These are phyloP conservation scores for Lutjanus erythropterus DNA, from an alignment of 2,113 vertebrate genomes.

Conservation along the genomic window DNA sequence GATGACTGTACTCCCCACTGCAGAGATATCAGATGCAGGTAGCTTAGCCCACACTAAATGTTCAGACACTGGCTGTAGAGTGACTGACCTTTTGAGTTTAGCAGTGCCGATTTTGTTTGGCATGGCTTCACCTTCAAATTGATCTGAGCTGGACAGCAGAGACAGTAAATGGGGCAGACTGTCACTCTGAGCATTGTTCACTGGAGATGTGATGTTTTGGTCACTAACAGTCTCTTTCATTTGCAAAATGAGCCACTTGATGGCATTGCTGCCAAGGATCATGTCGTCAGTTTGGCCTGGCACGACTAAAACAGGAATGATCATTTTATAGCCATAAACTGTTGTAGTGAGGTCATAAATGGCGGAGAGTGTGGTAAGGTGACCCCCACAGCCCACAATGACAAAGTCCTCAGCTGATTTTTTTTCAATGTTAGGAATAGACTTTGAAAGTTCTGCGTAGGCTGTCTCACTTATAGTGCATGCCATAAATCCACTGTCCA, in stretches of 20 bases:
- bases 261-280: slow-evolving; percentile 35
- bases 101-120: too few species aligned
- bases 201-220: not conserved
- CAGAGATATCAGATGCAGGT: slow-evolving; percentile 6
- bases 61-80: slow-evolving; percentile 4
- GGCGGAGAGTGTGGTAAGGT: slow-evolving; percentile 26
- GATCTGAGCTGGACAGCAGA: not conserved
- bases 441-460: not conserved
- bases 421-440: not conserved
- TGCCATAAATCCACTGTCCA: slow-evolving; percentile 61
- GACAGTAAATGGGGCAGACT: slow-evolving; percentile 18
- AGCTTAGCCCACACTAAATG: slow-evolving; percentile 32
- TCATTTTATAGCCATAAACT: slow-evolving; percentile 23
- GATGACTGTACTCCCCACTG: slow-evolving; percentile 41
- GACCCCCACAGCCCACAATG: slow-evolving; percentile 47
- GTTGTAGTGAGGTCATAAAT: slow-evolving; percentile 44
- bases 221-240: not conserved
- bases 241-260: slow-evolving; percentile 30
- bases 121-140: not conserved
- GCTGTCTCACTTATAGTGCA: slow-evolving; percentile 40
- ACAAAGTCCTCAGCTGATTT: slow-evolving; percentile 28
- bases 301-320: slow-evolving; percentile 15
- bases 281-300: slow-evolving; percentile 44
- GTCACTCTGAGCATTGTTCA: not conserved
- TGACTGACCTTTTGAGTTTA: slow-evolving; percentile 1